Evolutionary conservation across 1,140 invertebrate species (phyloP).

Genomic region (Drosophila navojoa): DNA sequence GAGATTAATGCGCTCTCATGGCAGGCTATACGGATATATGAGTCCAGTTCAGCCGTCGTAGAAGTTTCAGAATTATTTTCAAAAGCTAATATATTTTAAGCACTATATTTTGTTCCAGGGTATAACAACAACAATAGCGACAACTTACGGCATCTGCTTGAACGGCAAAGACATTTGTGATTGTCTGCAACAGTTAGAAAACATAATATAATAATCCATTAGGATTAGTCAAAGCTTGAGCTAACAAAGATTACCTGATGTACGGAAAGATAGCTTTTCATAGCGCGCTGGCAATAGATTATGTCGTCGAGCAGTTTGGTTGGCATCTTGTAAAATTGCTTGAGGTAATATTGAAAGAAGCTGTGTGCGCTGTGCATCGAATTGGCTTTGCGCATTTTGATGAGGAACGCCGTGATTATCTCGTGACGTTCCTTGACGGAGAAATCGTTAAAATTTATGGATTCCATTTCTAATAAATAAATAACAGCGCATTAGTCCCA

Average conservation of each 20-base stretch:
- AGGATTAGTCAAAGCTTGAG: neutral
- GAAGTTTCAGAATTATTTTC: neutral
- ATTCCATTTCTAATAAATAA: slow-evolving; percentile 44
- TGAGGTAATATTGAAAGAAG: slow-evolving; percentile 71
- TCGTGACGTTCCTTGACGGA: slow-evolving; percentile 56
- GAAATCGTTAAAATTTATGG: slow-evolving; percentile 67
- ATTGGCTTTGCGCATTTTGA: slow-evolving; percentile 49
- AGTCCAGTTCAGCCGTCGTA: too few species aligned
- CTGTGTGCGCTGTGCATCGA: slow-evolving; percentile 46
- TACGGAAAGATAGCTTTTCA: slow-evolving; percentile 62
- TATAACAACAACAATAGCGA: neutral
- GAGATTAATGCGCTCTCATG: too few species aligned
- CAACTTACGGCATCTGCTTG: slow-evolving; percentile 53
- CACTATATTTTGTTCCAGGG: neutral
- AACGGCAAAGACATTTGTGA: slow-evolving; percentile 46
- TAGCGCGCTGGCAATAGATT: slow-evolving; percentile 70
- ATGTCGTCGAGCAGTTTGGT: slow-evolving; percentile 69
- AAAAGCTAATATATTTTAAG: neutral
- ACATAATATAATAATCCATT: neutral
- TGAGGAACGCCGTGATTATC: slow-evolving; percentile 59
- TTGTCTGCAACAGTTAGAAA: slow-evolving; percentile 44
- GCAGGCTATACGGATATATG: too few species aligned
- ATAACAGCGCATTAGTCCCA: neutral
- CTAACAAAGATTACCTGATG: slow-evolving; percentile 60
- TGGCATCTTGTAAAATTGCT: slow-evolving; percentile 74